Evolutionary conservation across 2,888 invertebrate genomes (phyloP).

Genomic region (Cremastinae sp.): DNA sequence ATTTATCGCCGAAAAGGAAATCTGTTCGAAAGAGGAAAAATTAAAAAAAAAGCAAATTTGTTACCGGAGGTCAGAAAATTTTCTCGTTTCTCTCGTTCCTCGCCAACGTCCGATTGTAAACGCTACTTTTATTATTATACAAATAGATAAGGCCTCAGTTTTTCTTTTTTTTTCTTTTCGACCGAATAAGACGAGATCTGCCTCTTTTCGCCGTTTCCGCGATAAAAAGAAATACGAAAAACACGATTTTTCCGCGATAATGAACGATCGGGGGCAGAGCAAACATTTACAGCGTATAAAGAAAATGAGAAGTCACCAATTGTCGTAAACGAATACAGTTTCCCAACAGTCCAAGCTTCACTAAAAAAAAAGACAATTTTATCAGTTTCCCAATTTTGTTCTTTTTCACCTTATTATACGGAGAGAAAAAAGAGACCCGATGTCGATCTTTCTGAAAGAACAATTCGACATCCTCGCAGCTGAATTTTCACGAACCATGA

Average conservation of each 20-base stretch:
- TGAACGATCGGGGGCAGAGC: slow-evolving; percentile 65
- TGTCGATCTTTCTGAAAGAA: no score
- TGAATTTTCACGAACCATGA: no score
- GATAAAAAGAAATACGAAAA: neutral
- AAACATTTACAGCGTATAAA: slow-evolving; percentile 71
- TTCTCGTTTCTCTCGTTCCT: slow-evolving; percentile 67
- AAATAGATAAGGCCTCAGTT: slow-evolving; percentile 76
- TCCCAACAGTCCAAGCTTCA: slow-evolving; percentile 62
- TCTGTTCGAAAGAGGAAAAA: neutral
- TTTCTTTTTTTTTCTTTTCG: slow-evolving; percentile 64
- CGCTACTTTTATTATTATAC: slow-evolving; percentile 75
- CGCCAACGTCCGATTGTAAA: slow-evolving; percentile 70
- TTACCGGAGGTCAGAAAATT: slow-evolving; percentile 21
- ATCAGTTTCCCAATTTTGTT: neutral
- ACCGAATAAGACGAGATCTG: slow-evolving; percentile 74
- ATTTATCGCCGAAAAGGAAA: neutral
- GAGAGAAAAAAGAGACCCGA: no score
- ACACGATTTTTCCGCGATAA: neutral
- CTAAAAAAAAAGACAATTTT: slow-evolving; percentile 30
- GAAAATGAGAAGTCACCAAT: slow-evolving; percentile 75
- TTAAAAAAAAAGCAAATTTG: neutral
- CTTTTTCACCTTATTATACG: slow-evolving; percentile 1
- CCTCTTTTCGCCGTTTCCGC: slow-evolving; percentile 36
- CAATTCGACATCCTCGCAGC: no score
- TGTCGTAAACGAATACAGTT: slow-evolving; percentile 68